Evolutionary conservation across 2,888 invertebrate genomes (phyloP).

Genomic region (Lomographa bimaculata): DNA sequence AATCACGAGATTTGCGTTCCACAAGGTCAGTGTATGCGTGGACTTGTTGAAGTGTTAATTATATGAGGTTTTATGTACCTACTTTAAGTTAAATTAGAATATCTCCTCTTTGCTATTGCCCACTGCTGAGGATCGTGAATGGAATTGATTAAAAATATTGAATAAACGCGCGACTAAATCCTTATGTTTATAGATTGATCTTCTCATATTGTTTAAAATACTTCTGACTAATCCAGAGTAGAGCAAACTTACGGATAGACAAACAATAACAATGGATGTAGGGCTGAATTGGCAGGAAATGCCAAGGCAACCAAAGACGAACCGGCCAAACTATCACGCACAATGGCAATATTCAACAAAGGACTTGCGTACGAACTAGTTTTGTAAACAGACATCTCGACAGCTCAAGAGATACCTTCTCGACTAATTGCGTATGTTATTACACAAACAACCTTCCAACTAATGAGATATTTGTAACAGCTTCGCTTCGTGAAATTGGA

Average conservation of each 20-base stretch:
- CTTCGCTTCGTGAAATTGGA: constrained; percentile 32
- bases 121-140: no score
- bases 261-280: constrained; percentile 63
- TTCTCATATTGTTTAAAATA: constrained; percentile 1
- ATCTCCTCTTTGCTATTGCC: no score
- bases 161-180: no score
- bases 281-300: constrained; percentile 64
- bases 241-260: constrained; percentile 28
- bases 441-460: constrained; percentile 31
- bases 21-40: constrained; percentile 13
- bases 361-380: constrained; percentile 42
- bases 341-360: constrained; percentile 64
- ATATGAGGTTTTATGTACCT: no score
- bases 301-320: constrained; percentile 62
- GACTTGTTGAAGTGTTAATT: constrained; percentile 11
- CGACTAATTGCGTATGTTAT: constrained; percentile 23
- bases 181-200: no score
- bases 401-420: constrained; percentile 15
- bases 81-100: no score
- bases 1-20: constrained; percentile 12
- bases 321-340: constrained; percentile 54
- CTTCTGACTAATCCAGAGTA: constrained; percentile 12
- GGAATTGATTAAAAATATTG: no score
- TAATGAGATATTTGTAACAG: constrained; percentile 34
- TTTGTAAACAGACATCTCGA: constrained; percentile 48